These are phyloP conservation scores for Oncorhynchus mykiss DNA, from an alignment of 2,113 vertebrate species.

Conservation along the genomic window DNA sequence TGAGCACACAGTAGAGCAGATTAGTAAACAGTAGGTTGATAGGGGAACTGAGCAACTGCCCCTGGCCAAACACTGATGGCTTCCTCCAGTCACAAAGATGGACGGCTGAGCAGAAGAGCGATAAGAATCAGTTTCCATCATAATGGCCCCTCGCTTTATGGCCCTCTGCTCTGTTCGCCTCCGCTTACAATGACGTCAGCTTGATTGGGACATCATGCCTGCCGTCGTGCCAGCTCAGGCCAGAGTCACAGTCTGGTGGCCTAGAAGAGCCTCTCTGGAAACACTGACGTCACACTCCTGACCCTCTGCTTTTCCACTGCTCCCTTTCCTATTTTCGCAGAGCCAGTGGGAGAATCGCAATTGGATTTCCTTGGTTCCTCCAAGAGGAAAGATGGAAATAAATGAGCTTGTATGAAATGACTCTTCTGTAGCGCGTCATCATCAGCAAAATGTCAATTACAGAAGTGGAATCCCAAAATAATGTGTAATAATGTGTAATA, in stretches of 20 bases:
- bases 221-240: conserved; percentile 24
- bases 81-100: neutral
- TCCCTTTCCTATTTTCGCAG: neutral
- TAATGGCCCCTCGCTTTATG: conserved; percentile 39
- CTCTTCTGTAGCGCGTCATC: too few relatives aligned
- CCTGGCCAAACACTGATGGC: conserved; percentile 16
- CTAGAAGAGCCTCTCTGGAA: neutral
- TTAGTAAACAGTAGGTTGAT: neutral
- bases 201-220: conserved; percentile 32
- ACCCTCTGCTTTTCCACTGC: neutral
- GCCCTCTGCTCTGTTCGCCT: conserved; percentile 25
- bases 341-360: too few relatives aligned
- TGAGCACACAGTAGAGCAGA: neutral
- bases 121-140: conserved; percentile 64
- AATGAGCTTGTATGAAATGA: too few relatives aligned
- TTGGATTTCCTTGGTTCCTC: too few relatives aligned
- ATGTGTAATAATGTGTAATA: too few relatives aligned
- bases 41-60: neutral
- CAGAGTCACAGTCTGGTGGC: conserved; percentile 31
- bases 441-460: too few relatives aligned
- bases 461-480: too few relatives aligned
- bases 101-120: conserved; percentile 17
- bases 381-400: too few relatives aligned
- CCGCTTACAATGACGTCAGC: conserved; percentile 41
- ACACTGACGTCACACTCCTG: neutral